Percentiles rank a stretch among this genome's conserved stretches.
These are phyloP conservation scores for Ispidina lecontei DNA, from an alignment of 2,797 vertebrate species.

Conservation along the genomic window DNA sequence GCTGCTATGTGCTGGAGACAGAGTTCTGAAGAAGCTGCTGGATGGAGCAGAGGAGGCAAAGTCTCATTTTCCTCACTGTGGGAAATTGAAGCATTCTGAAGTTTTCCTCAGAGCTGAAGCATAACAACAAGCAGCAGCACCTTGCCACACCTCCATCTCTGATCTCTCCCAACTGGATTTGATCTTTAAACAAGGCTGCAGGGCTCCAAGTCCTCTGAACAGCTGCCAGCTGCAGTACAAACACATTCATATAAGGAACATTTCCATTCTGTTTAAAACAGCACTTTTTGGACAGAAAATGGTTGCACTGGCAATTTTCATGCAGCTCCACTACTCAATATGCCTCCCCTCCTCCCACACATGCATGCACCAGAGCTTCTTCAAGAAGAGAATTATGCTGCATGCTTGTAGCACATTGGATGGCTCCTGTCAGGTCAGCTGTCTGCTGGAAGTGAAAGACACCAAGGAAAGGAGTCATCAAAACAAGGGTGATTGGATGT, in stretches of 20 bases:
- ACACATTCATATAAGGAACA: background rate
- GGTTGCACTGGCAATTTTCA: conserved; percentile 23
- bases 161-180: conserved; percentile 32
- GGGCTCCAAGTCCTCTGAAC: conserved; percentile 47
- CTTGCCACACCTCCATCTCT: conserved; percentile 25
- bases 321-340: background rate
- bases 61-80: background rate
- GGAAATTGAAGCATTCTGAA: background rate
- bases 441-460: background rate
- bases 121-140: background rate
- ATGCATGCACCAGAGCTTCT: background rate
- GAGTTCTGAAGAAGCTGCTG: background rate
- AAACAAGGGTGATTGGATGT: background rate
- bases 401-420: background rate
- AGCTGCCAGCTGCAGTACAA: conserved; percentile 21
- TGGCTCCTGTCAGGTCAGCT: background rate
- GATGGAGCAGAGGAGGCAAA: background rate
- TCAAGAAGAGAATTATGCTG: background rate
- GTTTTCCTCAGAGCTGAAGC: background rate
- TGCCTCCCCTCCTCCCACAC: conserved; percentile 11
- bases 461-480: background rate
- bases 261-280: conserved; percentile 34
- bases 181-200: conserved; percentile 37
- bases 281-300: background rate
- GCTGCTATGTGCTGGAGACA: background rate